phyloP scores from a whole-genome alignment of 2,797 vertebrate genomes.

The Falco rusticolus region DNA sequence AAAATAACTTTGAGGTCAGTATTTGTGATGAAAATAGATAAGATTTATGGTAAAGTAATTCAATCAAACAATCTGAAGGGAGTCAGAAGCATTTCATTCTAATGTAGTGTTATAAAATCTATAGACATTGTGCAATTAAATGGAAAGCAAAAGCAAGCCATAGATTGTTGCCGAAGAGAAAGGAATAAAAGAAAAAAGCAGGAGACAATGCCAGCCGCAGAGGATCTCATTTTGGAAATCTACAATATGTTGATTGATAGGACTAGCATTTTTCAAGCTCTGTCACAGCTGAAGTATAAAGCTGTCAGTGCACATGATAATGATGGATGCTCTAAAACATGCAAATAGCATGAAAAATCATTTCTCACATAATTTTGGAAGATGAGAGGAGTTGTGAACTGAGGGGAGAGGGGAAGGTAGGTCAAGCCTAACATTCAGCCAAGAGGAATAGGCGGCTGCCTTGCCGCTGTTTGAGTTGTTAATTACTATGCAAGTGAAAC shows the following conservation, averaged over 20 bases:
- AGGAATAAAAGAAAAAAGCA: slow-evolving; percentile 51
- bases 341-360: slow-evolving; percentile 72
- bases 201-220: slow-evolving; percentile 49
- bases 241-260: slow-evolving; percentile 70
- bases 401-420: slow-evolving; percentile 48
- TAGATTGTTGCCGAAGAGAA: slow-evolving; percentile 37
- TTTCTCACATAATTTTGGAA: slow-evolving; percentile 75
- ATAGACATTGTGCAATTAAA: slow-evolving; percentile 40
- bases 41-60: slow-evolving; percentile 29
- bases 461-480: slow-evolving; percentile 17
- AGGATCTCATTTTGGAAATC: slow-evolving; percentile 64
- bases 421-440: slow-evolving; percentile 62
- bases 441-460: slow-evolving; percentile 41
- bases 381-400: slow-evolving; percentile 68
- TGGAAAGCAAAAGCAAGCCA: slow-evolving; percentile 41
- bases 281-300: slow-evolving; percentile 75
- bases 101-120: slow-evolving; percentile 9
- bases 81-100: slow-evolving; percentile 35
- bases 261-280: slow-evolving; percentile 72
- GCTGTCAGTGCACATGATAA: slow-evolving; percentile 68
- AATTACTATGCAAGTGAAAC: slow-evolving; percentile 63
- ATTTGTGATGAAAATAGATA: slow-evolving; percentile 47
- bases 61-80: slow-evolving; percentile 27
- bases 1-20: slow-evolving; percentile 36
- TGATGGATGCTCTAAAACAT: slow-evolving; percentile 74